phyloP scores from a whole-genome alignment of 2,888 invertebrate species.

The Nomada lathburiana region DNA sequence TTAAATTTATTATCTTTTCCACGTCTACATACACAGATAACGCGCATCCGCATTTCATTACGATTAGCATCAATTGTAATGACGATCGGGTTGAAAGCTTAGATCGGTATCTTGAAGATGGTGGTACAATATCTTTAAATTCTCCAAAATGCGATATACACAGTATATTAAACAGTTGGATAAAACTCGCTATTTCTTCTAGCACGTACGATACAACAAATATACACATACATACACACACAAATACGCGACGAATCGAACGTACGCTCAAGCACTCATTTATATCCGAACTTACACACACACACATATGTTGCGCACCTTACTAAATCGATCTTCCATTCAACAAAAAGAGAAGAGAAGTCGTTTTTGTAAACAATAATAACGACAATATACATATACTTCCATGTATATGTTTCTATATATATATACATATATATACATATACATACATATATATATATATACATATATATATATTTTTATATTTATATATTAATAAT shows the following conservation, averaged over 20 bases:
- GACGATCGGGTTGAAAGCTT: conserved; percentile 64
- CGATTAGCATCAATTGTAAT: conserved; percentile 69
- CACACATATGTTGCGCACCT: conserved; percentile 7
- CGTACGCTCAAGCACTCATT: conserved; percentile 6
- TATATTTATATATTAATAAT: conserved; percentile 69
- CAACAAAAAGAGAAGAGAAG: conserved; percentile 23
- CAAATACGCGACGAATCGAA: neutral
- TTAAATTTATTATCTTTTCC: conserved; percentile 75
- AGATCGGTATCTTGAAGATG: conserved; percentile 56
- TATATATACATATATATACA: conserved; percentile 53
- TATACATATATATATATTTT: conserved; percentile 52
- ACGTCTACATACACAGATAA: conserved; percentile 73
- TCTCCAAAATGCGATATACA: conserved; percentile 38
- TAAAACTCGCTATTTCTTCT: conserved; percentile 15
- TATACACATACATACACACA: neutral
- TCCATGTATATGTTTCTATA: conserved; percentile 38
- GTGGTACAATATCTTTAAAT: conserved; percentile 28
- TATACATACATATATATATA: conserved; percentile 59
- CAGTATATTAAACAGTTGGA: conserved; percentile 46
- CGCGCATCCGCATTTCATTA: conserved; percentile 70
- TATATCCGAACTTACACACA: conserved; percentile 10
- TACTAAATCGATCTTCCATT: conserved; percentile 23
- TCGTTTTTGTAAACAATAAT: conserved; percentile 53
- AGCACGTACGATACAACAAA: neutral
- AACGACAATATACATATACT: conserved; percentile 75